A percentile compares a stretch with the other conserved stretches of the same genome.
These are phyloP conservation scores for Cryptus armator DNA, from an alignment of 2,888 invertebrate genomes.

Conservation along the genomic window DNA sequence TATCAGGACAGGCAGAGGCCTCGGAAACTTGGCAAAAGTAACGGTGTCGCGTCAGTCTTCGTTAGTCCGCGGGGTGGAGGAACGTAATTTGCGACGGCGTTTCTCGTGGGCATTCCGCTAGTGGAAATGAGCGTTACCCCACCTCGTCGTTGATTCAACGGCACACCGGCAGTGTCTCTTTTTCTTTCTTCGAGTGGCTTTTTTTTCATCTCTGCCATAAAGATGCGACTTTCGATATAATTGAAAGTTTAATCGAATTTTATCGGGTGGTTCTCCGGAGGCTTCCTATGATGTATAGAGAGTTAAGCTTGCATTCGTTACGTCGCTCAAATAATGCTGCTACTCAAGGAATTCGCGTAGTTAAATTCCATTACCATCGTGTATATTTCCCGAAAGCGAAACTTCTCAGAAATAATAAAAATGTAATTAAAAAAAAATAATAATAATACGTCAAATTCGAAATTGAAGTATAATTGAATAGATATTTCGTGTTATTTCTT, in stretches of 20 bases:
- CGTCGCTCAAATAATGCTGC: not conserved
- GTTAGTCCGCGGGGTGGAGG: slow-evolving; percentile 21
- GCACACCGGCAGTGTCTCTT: not conserved
- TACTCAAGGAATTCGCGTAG: not conserved
- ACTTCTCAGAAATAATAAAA: no score
- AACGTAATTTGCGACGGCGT: slow-evolving; percentile 31
- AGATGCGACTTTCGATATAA: slow-evolving; percentile 25
- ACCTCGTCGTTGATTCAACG: slow-evolving; percentile 16
- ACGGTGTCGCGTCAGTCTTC: slow-evolving; percentile 19
- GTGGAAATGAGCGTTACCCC: not conserved
- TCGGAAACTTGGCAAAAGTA: slow-evolving; percentile 24
- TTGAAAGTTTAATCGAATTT: slow-evolving; percentile 49
- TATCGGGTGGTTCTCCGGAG: not conserved
- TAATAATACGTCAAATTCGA: no score
- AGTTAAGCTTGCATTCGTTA: not conserved
- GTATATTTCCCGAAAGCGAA: not conserved
- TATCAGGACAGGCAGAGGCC: not conserved
- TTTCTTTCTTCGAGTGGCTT: not conserved
- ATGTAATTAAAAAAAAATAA: no score
- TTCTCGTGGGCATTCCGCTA: slow-evolving; percentile 23
- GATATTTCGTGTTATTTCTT: not conserved
- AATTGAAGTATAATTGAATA: not conserved
- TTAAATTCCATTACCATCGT: not conserved
- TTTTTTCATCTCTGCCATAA: not conserved
- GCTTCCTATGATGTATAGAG: not conserved